These are phyloP conservation scores for Bagarius yarrelli DNA, from an alignment of 2,113 vertebrate species.

Conservation along the genomic window DNA sequence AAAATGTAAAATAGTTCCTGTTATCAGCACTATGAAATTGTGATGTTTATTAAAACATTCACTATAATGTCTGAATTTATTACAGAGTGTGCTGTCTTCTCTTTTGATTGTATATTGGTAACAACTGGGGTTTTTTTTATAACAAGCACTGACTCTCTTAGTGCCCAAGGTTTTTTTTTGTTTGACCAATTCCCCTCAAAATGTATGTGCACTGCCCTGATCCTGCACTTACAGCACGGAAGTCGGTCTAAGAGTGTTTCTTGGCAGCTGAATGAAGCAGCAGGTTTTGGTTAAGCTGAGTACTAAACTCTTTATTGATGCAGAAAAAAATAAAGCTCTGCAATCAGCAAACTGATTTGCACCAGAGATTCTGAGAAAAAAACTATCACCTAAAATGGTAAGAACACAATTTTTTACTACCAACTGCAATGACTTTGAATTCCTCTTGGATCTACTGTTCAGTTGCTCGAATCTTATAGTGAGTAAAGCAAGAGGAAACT, in stretches of 20 bases:
- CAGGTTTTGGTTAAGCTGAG: slow-evolving; percentile 54
- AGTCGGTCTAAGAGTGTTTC: neutral
- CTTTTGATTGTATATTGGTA: no score
- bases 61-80: no score
- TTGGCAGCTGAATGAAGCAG: slow-evolving; percentile 4
- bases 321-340: slow-evolving; percentile 47
- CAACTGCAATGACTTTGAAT: neutral
- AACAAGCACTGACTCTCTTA: no score
- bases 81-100: no score
- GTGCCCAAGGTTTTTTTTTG: no score
- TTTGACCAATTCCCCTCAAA: no score
- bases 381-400: neutral
- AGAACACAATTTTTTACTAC: neutral
- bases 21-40: no score
- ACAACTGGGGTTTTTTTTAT: no score
- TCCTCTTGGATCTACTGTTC: neutral
- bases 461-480: neutral
- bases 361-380: neutral
- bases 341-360: slow-evolving; percentile 54
- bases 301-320: slow-evolving; percentile 52
- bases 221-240: slow-evolving; percentile 7
- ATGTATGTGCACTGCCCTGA: no score
- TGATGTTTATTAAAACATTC: no score
- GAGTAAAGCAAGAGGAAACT: neutral
- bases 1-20: no score